Evolutionary conservation across 2,888 invertebrate species (phyloP).

Genomic region (Tenthredo amoena): DNA sequence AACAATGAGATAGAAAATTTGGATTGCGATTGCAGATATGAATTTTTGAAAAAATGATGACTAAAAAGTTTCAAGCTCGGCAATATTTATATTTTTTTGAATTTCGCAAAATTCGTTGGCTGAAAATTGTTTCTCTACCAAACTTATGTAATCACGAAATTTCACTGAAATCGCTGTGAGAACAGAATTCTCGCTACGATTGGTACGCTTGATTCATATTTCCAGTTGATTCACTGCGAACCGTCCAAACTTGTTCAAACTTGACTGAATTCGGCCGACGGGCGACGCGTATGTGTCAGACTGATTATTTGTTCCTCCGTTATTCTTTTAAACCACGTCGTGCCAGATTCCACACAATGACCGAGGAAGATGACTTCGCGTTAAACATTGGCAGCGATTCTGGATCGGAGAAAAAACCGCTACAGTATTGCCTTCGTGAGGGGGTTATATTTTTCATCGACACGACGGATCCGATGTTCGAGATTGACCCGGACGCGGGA

Average conservation of each 20-base stretch:
- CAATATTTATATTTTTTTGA: too few species aligned
- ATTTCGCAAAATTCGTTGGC: too few species aligned
- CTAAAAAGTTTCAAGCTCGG: too few species aligned
- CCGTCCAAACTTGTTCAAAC: not conserved
- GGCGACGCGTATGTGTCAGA: not conserved
- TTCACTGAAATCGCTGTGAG: not conserved
- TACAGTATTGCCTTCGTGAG: slow-evolving; percentile 54
- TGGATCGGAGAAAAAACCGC: not conserved
- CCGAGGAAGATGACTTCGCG: not conserved
- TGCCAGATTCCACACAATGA: not conserved
- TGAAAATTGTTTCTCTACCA: too few species aligned
- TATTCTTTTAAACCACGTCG: not conserved
- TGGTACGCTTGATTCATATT: not conserved
- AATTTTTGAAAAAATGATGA: too few species aligned
- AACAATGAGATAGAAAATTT: too few species aligned
- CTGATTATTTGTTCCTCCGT: not conserved
- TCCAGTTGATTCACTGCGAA: not conserved
- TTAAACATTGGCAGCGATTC: not conserved
- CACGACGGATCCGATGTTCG: slow-evolving; percentile 63
- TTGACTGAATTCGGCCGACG: too few species aligned
- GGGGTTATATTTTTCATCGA: slow-evolving; percentile 66
- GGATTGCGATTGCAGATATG: too few species aligned
- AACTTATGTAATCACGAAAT: too few species aligned
- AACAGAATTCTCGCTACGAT: not conserved
- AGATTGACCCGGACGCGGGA: slow-evolving; percentile 51